Evolutionary conservation across 2,888 invertebrate genomes (phyloP), one percentile per base, ranked within the genome.

Genomic region (Omphaloscelis lunosa): DNA sequence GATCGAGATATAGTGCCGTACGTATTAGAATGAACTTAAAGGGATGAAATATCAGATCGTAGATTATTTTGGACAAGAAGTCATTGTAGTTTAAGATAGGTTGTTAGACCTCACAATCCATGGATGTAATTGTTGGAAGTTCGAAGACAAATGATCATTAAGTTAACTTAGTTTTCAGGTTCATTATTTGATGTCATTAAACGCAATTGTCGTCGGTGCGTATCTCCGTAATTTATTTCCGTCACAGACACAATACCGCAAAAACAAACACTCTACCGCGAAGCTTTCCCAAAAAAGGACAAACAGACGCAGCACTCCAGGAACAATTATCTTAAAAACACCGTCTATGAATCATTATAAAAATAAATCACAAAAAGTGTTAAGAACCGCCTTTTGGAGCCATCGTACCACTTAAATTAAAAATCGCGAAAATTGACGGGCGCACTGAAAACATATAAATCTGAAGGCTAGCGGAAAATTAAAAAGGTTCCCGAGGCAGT

Each of bases 381-480:
- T 90, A 90, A 89, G 90, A 90, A 91, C 90, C 86, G 92, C 90
- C 84, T 92, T 94, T 94, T 92, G 90, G 90, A 90, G 88, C 90
- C 94, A 93, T 91, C 92, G 93, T 93, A 91, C 91, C 94, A 94
- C 93, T 93, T 91, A 94, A 95, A 95, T 95, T 95, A 94, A 95
- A 95, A 95, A 94, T 93, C 92, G 93, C 87, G 93, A 93, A 94
- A 95, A 95, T 95, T 95, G 95, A 95, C 95, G 93, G 91, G 89
- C 92, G 91, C 90, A 91, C 90, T 92, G 95, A 94, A 95, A 95
- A 95, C 95, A 95, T 94, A 95, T 95, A 95, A 95, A 95, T 95
- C 95, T 92, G 93, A 89, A 91, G 92, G 94, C 95, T 95, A 93
- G 96, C 95, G 96, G 95, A 95, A 96, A 96, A 96, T 96, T 96